Conservation (phyloP, 2,113 vertebrate genomes). For the Gallinago media region DNA sequence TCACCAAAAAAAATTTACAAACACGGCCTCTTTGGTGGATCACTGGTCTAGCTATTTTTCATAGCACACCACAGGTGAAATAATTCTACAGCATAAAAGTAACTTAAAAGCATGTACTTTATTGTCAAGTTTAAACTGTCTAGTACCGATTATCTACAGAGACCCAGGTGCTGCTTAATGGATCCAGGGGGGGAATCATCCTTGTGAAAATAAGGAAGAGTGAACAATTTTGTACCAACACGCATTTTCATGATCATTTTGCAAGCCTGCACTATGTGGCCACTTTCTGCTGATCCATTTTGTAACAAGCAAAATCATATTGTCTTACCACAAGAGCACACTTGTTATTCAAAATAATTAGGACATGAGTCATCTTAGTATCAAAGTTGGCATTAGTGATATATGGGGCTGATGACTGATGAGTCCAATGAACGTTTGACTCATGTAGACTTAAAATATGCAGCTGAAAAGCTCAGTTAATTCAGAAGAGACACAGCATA, state of each 20-base stretch:
- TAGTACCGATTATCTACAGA: not conserved
- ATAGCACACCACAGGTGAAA: not conserved
- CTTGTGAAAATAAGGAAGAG: conserved; percentile 20
- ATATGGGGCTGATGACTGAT: conserved; percentile 64
- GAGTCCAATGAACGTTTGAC: conserved; percentile 58
- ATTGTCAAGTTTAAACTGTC: not conserved
- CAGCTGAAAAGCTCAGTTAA: conserved; percentile 55
- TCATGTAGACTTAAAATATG: conserved; percentile 62
- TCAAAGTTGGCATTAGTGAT: conserved; percentile 66
- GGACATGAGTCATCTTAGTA: conserved; percentile 56
- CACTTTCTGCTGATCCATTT: not conserved
- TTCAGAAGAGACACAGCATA: conserved; percentile 58
- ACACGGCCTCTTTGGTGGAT: not conserved
- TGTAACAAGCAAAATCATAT: conserved; percentile 19
- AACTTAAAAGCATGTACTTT: not conserved
- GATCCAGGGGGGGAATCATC: not conserved
- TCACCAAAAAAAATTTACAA: not conserved
- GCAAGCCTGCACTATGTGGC: not conserved
- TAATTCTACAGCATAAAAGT: not conserved
- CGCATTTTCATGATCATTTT: not conserved
- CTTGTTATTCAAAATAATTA: conserved; percentile 72
- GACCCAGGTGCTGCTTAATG: not conserved
- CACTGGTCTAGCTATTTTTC: not conserved
- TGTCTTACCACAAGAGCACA: conserved; percentile 59
- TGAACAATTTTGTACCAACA: not conserved